Conservation (phyloP, 1,140 invertebrate species). For the Eupeodes corollae region DNA sequence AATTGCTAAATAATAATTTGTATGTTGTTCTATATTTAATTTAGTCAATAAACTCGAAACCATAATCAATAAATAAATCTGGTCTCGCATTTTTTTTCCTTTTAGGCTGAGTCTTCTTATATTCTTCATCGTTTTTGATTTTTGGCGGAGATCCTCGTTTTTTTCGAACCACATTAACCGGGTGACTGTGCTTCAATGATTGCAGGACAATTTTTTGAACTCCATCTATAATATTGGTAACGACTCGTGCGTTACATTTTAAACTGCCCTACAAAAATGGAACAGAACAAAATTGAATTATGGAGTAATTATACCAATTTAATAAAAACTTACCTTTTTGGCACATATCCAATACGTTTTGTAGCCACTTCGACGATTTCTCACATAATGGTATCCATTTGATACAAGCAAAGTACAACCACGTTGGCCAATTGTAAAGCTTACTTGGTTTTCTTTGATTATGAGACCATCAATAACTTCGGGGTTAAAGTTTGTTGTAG, state of each 20-base stretch:
- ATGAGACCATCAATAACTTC: too few relatives aligned
- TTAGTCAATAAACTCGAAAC: too few relatives aligned
- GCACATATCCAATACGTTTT: slow-evolving; percentile 37
- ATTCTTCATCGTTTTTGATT: too few relatives aligned
- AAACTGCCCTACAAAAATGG: slow-evolving; percentile 26
- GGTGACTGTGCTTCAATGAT: slow-evolving; percentile 30
- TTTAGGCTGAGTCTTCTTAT: too few relatives aligned
- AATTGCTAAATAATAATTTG: too few relatives aligned
- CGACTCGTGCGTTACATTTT: slow-evolving; percentile 34
- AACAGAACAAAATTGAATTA: neutral
- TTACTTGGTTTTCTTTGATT: slow-evolving; percentile 23
- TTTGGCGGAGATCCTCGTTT: slow-evolving; percentile 12
- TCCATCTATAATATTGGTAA: slow-evolving; percentile 31
- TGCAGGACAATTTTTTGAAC: slow-evolving; percentile 29
- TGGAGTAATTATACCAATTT: neutral
- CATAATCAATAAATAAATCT: too few relatives aligned
- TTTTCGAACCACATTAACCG: slow-evolving; percentile 21
- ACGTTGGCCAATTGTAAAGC: slow-evolving; percentile 26
- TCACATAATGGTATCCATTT: slow-evolving; percentile 27
- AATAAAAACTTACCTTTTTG: slow-evolving; percentile 23
- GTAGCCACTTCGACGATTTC: slow-evolving; percentile 25
- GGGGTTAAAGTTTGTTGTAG: too few relatives aligned
- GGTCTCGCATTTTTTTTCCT: too few relatives aligned
- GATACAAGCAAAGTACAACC: slow-evolving; percentile 27
- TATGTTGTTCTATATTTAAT: too few relatives aligned